These are phyloP conservation scores for Lasioglossum malachurum DNA, from an alignment of 2,888 invertebrate species.

Conservation along the genomic window DNA sequence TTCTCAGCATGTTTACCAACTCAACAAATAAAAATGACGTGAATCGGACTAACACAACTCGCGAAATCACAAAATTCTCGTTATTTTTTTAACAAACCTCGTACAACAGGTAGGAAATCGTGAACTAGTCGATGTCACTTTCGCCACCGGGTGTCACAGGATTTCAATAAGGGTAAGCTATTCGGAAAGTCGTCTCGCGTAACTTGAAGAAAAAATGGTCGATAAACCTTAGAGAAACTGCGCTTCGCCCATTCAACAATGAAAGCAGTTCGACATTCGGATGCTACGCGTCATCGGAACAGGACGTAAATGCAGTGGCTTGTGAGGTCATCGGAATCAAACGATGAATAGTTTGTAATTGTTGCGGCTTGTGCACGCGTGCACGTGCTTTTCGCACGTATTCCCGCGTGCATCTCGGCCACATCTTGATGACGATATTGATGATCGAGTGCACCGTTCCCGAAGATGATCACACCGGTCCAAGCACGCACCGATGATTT, in stretches of 20 bases:
- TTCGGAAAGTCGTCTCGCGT: no score
- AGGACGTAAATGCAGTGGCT: neutral
- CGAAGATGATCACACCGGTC: constrained; percentile 21
- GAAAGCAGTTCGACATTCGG: neutral
- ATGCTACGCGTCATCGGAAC: neutral
- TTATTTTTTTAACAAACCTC: no score
- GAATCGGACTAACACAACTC: no score
- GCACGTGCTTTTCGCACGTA: constrained; percentile 24
- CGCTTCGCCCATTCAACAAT: neutral
- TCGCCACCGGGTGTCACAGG: no score
- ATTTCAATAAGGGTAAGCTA: no score
- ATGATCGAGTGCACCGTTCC: neutral
- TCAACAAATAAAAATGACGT: no score
- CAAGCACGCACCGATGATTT: constrained; percentile 56
- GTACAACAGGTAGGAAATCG: no score
- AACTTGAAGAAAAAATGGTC: no score
- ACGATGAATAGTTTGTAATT: constrained; percentile 41
- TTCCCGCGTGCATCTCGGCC: neutral
- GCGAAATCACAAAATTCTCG: no score
- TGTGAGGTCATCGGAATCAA: constrained; percentile 20
- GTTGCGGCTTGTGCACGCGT: constrained; percentile 16
- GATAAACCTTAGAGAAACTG: neutral
- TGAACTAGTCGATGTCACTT: no score
- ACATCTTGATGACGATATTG: neutral
- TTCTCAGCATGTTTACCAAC: no score